These are phyloP conservation scores for Gymnocypris eckloni DNA, from an alignment of 2,797 vertebrate species.

Conservation along the genomic window DNA sequence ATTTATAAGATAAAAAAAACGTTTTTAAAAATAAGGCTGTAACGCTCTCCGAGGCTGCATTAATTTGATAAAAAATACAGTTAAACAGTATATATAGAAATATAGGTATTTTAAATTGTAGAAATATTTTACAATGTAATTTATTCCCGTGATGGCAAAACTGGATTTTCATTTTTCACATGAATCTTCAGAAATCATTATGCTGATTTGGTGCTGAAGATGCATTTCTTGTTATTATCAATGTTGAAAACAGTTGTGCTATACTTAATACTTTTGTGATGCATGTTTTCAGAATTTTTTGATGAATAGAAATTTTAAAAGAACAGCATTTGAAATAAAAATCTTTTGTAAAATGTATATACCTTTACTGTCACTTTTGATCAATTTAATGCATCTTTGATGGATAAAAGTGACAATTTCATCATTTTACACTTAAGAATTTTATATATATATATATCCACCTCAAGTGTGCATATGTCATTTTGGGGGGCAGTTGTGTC, in stretches of 20 bases:
- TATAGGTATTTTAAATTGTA: not conserved
- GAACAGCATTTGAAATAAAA: no score
- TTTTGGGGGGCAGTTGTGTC: not conserved
- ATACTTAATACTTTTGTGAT: not conserved
- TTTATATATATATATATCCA: no score
- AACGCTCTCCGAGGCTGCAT: not conserved
- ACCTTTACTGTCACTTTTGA: not conserved
- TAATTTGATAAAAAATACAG: not conserved
- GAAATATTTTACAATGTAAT: not conserved
- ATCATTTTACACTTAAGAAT: no score
- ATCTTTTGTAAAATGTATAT: not conserved
- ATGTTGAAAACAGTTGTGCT: not conserved
- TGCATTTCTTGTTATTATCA: not conserved
- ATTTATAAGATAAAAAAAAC: not conserved
- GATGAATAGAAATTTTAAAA: not conserved
- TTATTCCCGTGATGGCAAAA: not conserved
- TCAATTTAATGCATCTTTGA: not conserved
- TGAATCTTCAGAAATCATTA: not conserved
- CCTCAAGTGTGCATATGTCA: not conserved
- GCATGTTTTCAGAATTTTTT: not conserved
- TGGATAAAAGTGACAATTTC: not conserved
- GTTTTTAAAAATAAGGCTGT: not conserved
- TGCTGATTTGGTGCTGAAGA: not conserved
- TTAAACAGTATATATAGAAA: not conserved
- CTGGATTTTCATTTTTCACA: not conserved